Base-by-base conservation (phyloP, 2,113 vertebrate genomes). In the Cyprinodon tularosa region DNA sequence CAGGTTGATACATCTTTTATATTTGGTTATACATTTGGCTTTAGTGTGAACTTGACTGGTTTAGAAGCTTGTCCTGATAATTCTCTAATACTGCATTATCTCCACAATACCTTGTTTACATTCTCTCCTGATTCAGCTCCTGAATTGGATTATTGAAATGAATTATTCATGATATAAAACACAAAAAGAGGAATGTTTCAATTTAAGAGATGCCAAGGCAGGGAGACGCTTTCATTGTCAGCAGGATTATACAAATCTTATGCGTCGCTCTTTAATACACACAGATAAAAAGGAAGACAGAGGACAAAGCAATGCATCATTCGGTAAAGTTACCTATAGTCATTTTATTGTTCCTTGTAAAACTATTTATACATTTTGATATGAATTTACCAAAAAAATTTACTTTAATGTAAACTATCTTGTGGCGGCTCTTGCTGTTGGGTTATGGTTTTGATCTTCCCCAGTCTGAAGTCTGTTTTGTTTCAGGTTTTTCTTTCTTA, bases 31-130 rank as follows among this genome's bases (percentile, higher is more conserved):
- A 63, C 50, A 4, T 57, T 14, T 62, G 68, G 72, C 72, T 59
- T 73, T 59, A 71, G 13, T 36, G 37, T 72, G 59, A 63, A 73
- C 53, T 62, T 60, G 3, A 53, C n/a, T 62, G 36, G 38, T 68
- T 38, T 20, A 9, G 6, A 57, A 11, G 37, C 29, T n/a, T 29
- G 4, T 65, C 37, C 12, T 20, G 1, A 40, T 53, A 7, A 71
- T 48, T 74, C 71, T 50, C 36, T 47, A 37, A 50, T 48, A n/a
- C 50, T 57, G 50, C 50, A 57, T 48, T 39, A 36, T 53, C 22
- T 53, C n/a, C 12, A 14, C 40, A 60, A 44, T 12, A 0, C 38
- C n/a, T 6, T 64, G 36, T 42, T 63, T 20, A 64, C 67, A 60
- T 10, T 4, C 4, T 3, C 14, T 48, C 61, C 29, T 42, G 12